phyloP scores from a whole-genome alignment of 2,888 invertebrate genomes.

The Hirtodrosophila alboralis region DNA sequence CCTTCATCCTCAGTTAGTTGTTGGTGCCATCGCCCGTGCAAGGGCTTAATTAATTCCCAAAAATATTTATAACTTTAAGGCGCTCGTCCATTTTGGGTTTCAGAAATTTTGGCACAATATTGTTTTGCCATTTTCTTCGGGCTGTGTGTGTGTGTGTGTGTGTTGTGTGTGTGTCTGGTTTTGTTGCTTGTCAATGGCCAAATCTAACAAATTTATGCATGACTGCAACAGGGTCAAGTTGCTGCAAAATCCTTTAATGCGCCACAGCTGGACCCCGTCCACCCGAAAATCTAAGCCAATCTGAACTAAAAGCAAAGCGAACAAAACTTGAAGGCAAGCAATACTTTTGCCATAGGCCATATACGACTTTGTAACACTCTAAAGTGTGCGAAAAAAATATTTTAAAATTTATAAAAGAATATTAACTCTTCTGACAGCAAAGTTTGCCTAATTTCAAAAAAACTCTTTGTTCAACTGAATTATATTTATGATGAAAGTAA shows the following conservation, averaged over 20 bases:
- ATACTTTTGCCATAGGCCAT: background rate
- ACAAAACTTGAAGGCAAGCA: slow-evolving; percentile 20
- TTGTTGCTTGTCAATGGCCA: slow-evolving; percentile 61
- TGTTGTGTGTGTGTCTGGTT: slow-evolving; percentile 23
- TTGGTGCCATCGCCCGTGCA: slow-evolving; percentile 32
- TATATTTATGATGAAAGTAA: too few species aligned
- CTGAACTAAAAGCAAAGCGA: slow-evolving; percentile 25
- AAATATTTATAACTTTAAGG: slow-evolving; percentile 71
- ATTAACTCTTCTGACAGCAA: too few species aligned
- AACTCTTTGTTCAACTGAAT: too few species aligned
- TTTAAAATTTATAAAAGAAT: too few species aligned
- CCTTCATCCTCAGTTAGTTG: background rate
- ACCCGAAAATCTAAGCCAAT: slow-evolving; percentile 39
- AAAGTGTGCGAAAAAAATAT: background rate
- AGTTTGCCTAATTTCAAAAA: too few species aligned
- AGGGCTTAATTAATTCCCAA: slow-evolving; percentile 71
- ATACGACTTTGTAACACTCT: slow-evolving; percentile 17
- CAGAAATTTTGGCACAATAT: slow-evolving; percentile 56
- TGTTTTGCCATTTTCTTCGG: slow-evolving; percentile 36
- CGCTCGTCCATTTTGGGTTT: slow-evolving; percentile 42
- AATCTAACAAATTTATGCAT: slow-evolving; percentile 77
- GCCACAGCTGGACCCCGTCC: slow-evolving; percentile 55
- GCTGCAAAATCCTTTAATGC: slow-evolving; percentile 75
- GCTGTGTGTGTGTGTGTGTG: slow-evolving; percentile 14
- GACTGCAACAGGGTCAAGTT: slow-evolving; percentile 76